These are phyloP conservation scores for Sebastes kiyomatsui DNA, from an alignment of 2,797 vertebrate species.

Conservation along the genomic window DNA sequence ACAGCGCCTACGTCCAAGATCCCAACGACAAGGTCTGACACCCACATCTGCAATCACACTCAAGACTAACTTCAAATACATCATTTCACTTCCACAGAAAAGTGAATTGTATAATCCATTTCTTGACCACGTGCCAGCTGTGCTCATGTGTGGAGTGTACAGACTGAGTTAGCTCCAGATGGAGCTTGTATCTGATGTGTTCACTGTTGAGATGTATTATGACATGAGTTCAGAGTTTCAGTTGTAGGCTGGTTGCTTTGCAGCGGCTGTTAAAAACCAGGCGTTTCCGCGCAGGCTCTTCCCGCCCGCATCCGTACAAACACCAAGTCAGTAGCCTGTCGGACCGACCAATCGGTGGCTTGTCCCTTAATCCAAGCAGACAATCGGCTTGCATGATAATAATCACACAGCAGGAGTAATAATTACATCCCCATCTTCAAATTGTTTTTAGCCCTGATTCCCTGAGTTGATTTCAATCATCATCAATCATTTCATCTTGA, in stretches of 20 bases:
- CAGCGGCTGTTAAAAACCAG: constrained; percentile 70
- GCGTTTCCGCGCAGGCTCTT: constrained; percentile 62
- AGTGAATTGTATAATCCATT: background rate
- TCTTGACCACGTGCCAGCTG: background rate
- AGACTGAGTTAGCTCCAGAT: constrained; percentile 7
- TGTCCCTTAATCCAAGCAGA: background rate
- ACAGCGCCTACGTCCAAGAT: constrained; percentile 91
- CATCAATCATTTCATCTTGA: constrained; percentile 2
- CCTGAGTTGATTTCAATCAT: constrained; percentile 4
- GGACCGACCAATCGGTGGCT: constrained; percentile 6
- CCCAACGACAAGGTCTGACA: constrained; percentile 89
- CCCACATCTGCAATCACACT: background rate
- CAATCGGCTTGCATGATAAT: constrained; percentile 47
- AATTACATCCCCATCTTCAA: background rate
- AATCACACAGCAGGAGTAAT: constrained; percentile 2
- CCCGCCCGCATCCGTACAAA: constrained; percentile 62
- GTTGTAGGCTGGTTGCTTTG: constrained; percentile 62
- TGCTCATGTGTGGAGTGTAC: background rate
- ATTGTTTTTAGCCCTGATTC: constrained; percentile 2
- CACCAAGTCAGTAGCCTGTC: constrained; percentile 78
- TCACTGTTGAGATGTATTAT: background rate
- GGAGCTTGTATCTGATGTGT: background rate
- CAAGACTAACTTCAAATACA: too few species aligned
- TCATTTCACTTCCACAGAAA: background rate
- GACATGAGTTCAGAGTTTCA: constrained; percentile 28